Percentiles rank a stretch among this genome's conserved stretches.
phyloP scores from a whole-genome alignment of 2,888 invertebrate species.

The Hypena proboscidalis region DNA sequence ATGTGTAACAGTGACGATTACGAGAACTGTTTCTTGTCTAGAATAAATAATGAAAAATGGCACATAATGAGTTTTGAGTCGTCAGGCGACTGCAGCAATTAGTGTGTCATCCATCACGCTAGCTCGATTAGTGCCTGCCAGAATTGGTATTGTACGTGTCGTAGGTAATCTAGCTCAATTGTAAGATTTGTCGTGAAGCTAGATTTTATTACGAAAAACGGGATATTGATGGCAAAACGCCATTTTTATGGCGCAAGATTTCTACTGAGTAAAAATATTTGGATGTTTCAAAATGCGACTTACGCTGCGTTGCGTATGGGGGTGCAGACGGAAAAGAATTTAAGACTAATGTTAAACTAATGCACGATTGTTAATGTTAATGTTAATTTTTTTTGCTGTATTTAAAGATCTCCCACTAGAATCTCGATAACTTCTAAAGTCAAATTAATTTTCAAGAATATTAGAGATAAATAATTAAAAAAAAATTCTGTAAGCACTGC shows the following conservation, averaged over 20 bases:
- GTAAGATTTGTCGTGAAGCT: slow-evolving; percentile 25
- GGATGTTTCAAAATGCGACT: too few species aligned
- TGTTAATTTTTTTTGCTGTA: too few species aligned
- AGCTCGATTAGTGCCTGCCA: slow-evolving; percentile 46
- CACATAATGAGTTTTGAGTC: slow-evolving; percentile 65
- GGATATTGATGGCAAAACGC: not conserved
- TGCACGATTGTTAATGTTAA: too few species aligned
- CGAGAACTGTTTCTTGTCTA: slow-evolving; percentile 54
- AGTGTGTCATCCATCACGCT: slow-evolving; percentile 67
- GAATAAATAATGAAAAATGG: slow-evolving; percentile 71
- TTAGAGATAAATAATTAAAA: too few species aligned
- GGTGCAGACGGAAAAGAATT: too few species aligned
- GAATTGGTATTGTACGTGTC: slow-evolving; percentile 38
- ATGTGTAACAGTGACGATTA: slow-evolving; percentile 59
- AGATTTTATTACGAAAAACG: slow-evolving; percentile 12
- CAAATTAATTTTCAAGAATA: too few species aligned
- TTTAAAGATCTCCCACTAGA: too few species aligned
- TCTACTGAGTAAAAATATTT: not conserved
- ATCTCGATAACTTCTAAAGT: too few species aligned
- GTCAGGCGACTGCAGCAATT: slow-evolving; percentile 61
- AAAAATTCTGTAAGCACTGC: too few species aligned
- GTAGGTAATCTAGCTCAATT: slow-evolving; percentile 26
- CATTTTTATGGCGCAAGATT: not conserved
- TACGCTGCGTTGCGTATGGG: too few species aligned
- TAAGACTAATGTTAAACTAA: too few species aligned